Conservation (phyloP, 30 jellyfish, hydroid and myxozoan genomes). For the Morbakka virulenta region DNA sequence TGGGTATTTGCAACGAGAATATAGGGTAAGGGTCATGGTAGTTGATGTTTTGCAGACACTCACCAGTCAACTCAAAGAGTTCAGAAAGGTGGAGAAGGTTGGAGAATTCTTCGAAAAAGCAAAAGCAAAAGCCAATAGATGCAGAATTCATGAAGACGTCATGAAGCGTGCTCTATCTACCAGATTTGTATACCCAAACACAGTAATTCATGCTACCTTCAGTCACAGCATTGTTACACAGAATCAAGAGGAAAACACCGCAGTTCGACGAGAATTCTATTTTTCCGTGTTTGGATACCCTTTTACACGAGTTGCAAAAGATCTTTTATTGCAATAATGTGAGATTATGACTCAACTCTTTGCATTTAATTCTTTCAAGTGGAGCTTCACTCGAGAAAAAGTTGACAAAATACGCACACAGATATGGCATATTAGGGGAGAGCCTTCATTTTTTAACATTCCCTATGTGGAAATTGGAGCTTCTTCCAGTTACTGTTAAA, state of each 20-base stretch:
- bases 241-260: not conserved
- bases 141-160: not conserved
- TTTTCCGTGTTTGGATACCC: too few relatives aligned
- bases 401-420: too few relatives aligned
- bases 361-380: too few relatives aligned
- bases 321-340: too few relatives aligned
- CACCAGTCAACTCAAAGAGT: not conserved
- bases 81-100: not conserved
- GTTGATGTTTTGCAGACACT: not conserved
- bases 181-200: not conserved
- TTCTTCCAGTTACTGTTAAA: not conserved
- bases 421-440: too few relatives aligned
- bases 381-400: too few relatives aligned
- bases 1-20: not conserved
- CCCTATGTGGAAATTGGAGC: too few relatives aligned
- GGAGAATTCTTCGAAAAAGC: not conserved
- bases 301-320: too few relatives aligned
- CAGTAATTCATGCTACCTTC: not conserved
- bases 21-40: not conserved
- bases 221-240: not conserved
- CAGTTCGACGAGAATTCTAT: too few relatives aligned
- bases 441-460: too few relatives aligned
- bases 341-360: too few relatives aligned
- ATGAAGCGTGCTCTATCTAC: not conserved
- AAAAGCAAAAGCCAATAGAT: not conserved